Evolutionary conservation across 2,113 vertebrate genomes (phyloP), one percentile per base, ranked within the genome.

Genomic region (Mohoua ochrocephala): DNA sequence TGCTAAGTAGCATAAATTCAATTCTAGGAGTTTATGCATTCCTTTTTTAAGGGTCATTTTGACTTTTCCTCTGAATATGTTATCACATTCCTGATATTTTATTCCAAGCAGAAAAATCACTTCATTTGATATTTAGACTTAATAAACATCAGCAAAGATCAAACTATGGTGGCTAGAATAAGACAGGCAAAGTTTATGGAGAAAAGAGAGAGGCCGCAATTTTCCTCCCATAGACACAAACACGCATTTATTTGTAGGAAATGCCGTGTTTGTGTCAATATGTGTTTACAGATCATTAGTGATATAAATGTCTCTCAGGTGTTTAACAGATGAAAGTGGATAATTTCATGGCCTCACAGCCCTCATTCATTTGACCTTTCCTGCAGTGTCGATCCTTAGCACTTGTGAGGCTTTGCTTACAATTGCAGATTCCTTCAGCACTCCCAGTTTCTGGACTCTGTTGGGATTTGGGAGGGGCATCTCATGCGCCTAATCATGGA

Each of bases 1-100:
- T 98, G 98, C 97, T 98, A 98, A 98, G 94, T 97, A 98, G 96
- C 96, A 95, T 96, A 73, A 97, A 97, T 97, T 97, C 68, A 93
- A 83, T 96, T 96, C 95, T 95, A 91, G 96, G 94, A 91, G 94
- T 95, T 98, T 96, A 97, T 96, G 95, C 97, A 95, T 98, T 97
- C 92, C 92, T 97, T 89, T 93, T 97, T 74, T 87, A 45, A 89
- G 69, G 96, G 97, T 97, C 97, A 95, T 97, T 98, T 98, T 98
- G 92, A 88, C 86, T 97, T 89, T 91, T 92, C 96, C 23, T 20
- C 85, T 93, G 96, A 96, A 97, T 97, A 96, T 79, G 96, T 97
- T 97, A 97, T 91, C 88, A 35, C 57, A 42, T 96, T 96, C 95
- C 79, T 54, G 42, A 67, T 96, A 95, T 97, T 97, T 98, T 96